These are phyloP conservation scores for Actenoides lindsayi DNA, from an alignment of 2,113 vertebrate species.

Conservation along the genomic window DNA sequence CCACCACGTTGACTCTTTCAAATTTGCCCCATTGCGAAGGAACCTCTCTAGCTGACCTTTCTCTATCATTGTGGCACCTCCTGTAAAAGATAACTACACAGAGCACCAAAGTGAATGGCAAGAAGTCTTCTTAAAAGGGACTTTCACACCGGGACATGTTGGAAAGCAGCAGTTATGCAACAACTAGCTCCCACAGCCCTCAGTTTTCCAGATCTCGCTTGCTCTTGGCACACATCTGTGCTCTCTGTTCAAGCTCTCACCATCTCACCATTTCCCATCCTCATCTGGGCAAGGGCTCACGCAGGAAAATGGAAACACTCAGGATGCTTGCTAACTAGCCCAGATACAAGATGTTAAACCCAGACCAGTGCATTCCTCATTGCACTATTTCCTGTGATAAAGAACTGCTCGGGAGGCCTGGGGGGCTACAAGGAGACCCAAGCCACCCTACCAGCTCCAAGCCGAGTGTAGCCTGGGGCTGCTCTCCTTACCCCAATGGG, in stretches of 20 bases:
- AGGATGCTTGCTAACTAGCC: neutral
- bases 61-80: neutral
- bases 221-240: neutral
- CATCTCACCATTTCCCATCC: neutral
- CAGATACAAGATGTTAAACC: accelerated
- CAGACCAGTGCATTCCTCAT: neutral
- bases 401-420: neutral
- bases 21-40: too few species aligned
- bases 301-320: neutral
- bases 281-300: neutral
- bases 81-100: neutral
- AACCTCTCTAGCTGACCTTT: neutral
- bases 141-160: accelerated
- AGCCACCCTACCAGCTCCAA: neutral
- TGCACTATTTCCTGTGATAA: neutral
- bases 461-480: accelerated
- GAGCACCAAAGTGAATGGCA: neutral
- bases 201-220: neutral
- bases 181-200: accelerated
- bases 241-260: neutral
- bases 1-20: neutral
- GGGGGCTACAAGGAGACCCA: neutral
- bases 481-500: neutral
- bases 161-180: neutral
- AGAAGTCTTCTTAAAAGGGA: neutral